A percentile compares a stretch with the other conserved stretches of the same genome.
Evolutionary conservation across 2,113 vertebrate genomes (phyloP).

Genomic region (Acanthisitta chloris): DNA sequence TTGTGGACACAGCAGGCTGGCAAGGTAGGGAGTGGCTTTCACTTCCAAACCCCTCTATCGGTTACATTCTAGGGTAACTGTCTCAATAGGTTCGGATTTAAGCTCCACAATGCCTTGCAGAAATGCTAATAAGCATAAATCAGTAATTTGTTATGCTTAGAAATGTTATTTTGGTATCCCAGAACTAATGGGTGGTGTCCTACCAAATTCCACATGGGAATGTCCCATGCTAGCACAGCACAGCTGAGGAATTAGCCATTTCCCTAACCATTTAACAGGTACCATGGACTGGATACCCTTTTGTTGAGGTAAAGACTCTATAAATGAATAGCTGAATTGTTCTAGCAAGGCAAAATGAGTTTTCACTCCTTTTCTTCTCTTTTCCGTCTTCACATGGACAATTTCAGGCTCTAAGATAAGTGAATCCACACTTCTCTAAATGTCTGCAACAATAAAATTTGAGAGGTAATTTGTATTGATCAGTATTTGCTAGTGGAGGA

Average conservation of each 20-base stretch:
- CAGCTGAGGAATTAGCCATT: background rate
- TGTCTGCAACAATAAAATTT: background rate
- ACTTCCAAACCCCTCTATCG: background rate
- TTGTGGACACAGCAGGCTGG: background rate
- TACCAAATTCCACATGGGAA: background rate
- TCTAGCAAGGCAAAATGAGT: background rate
- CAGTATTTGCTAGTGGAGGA: background rate
- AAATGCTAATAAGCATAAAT: background rate
- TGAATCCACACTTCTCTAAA: background rate
- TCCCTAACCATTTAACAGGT: background rate
- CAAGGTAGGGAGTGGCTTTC: background rate
- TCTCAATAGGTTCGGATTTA: background rate
- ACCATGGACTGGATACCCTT: background rate
- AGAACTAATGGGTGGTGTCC: background rate
- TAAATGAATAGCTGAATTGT: background rate
- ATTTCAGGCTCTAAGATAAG: background rate
- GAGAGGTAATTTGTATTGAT: conserved; percentile 27
- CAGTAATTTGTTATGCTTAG: background rate
- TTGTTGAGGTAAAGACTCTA: background rate
- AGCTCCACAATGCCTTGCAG: background rate
- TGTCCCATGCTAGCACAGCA: background rate
- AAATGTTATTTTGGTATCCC: background rate
- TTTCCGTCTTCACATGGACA: background rate
- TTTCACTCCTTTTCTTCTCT: background rate
- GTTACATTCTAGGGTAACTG: background rate